These are phyloP conservation scores for Zaprionus taronus DNA, from an alignment of 1,140 invertebrate genomes.

Conservation along the genomic window DNA sequence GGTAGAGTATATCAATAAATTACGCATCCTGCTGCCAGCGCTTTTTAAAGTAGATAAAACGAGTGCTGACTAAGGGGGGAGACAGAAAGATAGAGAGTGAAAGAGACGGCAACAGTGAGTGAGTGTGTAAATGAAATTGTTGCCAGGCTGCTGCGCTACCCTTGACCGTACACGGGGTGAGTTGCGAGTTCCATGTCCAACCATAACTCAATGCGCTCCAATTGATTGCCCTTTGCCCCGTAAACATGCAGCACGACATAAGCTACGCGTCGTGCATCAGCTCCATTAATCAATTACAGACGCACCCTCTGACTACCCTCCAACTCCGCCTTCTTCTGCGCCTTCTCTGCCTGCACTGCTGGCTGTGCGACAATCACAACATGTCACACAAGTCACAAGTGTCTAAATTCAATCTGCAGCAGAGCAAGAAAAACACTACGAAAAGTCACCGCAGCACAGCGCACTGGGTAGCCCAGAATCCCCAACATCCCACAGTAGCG, in stretches of 20 bases:
- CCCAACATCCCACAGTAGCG: not conserved
- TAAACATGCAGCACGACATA: conserved; percentile 67
- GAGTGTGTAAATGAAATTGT: conserved; percentile 39
- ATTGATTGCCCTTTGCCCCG: conserved; percentile 51
- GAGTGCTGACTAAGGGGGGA: not conserved
- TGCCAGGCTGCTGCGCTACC: conserved; percentile 24
- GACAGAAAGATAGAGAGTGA: not conserved
- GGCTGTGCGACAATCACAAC: conserved; percentile 49
- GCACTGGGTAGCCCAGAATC: not conserved
- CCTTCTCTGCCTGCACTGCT: conserved; percentile 28
- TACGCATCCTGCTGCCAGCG: conserved; percentile 65
- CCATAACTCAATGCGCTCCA: conserved; percentile 53
- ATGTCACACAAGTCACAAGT: conserved; percentile 45
- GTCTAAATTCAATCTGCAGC: conserved; percentile 52
- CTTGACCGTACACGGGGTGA: not conserved
- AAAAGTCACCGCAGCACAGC: conserved; percentile 15
- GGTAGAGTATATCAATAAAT: conserved; percentile 79
- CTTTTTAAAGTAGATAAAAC: conserved; percentile 56
- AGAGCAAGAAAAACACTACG: not conserved
- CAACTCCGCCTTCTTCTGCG: conserved; percentile 4
- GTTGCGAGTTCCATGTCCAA: conserved; percentile 21
- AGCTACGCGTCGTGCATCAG: conserved; percentile 60
- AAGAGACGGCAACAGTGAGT: not conserved
- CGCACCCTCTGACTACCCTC: conserved; percentile 27
- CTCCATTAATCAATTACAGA: conserved; percentile 79